Conservation (phyloP, 92 coral and sea anemone genomes). For the Virgularia gustaviana region DNA sequence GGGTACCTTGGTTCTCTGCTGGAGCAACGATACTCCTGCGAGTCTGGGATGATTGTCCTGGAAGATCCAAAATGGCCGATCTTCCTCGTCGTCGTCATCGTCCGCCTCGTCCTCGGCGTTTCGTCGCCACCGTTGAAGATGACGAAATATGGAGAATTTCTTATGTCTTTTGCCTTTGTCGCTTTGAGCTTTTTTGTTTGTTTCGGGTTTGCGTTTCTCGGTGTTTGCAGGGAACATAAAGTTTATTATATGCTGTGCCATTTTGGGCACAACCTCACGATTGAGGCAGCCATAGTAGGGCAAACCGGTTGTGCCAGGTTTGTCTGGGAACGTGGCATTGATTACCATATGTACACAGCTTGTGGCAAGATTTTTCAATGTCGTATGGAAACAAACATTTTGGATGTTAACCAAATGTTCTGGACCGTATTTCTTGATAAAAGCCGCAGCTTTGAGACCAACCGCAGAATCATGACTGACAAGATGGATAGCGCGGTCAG, state of each 20-base stretch:
- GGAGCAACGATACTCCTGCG: slow-evolving; percentile 54
- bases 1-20: slow-evolving; percentile 53
- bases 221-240: slow-evolving; percentile 62
- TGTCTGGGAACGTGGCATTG: slow-evolving; percentile 66
- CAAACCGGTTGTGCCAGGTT: slow-evolving; percentile 49
- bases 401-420: slow-evolving; percentile 60
- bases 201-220: neutral
- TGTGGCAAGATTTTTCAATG: slow-evolving; percentile 75
- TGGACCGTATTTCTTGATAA: slow-evolving; percentile 76
- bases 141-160: slow-evolving; percentile 13
- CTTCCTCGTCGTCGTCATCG: slow-evolving; percentile 47
- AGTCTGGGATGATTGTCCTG: slow-evolving; percentile 72
- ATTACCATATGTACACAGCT: slow-evolving; percentile 76
- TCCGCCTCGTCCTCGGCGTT: slow-evolving; percentile 1
- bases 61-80: slow-evolving; percentile 90
- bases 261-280: slow-evolving; percentile 74
- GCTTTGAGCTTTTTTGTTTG: neutral
- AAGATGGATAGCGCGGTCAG: slow-evolving; percentile 81
- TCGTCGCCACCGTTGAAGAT: slow-evolving; percentile 35
- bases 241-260: slow-evolving; percentile 80
- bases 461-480: slow-evolving; percentile 82
- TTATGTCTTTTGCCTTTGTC: neutral
- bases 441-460: slow-evolving; percentile 79
- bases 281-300: slow-evolving; percentile 78
- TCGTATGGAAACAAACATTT: slow-evolving; percentile 55